Evolutionary conservation across 92 coral and sea anemone genomes (phyloP), one percentile per base, ranked within the genome.

Genomic region (Palythoa grandiflora): DNA sequence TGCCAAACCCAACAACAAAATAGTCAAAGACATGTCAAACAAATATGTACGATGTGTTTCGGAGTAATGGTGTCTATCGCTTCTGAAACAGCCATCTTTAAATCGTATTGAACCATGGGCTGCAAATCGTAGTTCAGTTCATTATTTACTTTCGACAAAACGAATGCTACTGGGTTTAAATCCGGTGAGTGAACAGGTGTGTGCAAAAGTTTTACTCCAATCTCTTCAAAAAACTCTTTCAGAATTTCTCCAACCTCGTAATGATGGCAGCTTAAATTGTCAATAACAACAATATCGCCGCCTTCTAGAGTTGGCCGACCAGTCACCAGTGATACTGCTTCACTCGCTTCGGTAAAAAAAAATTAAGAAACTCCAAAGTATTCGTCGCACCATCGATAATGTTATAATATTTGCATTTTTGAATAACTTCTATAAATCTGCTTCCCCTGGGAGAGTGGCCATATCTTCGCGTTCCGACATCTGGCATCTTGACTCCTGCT

Each of bases 181-280:
- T 89, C 91, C 7, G 94, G 95, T 6, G 91, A 92, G 81, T 93
- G 88, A 28, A 71, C 71, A 16, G 95, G 93, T 20, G 89, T 90
- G 75, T 84, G 88, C 17, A 92, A 37, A 15, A 88, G 77, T 75
- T 90, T 90, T 5, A 91, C 48, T 6, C 92, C 92, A 90, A 80
- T 89, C 72, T 83, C 86, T 71, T 20, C 85, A 13, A 87, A 80
- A 51, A 19, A 89, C 15, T 89, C 89, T 89, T 92, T 91, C 52
- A 89, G 51, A 19, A 87, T 60, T 51, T 89, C 91, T 21, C 94
- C 94, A n/a, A 89, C 92, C 57, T 92, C 87, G 52, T 77, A 89
- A 60, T 86, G 94, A 59, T 89, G 92, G 39, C 68, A 85, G 40
- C 89, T 60, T 44, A 92, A 83, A 28, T 92, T 92, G 74, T 92